A percentile compares a stretch with the other conserved stretches of the same genome.
These are phyloP conservation scores for Drosophila athabasca DNA, from an alignment of 1,140 invertebrate genomes.

Conservation along the genomic window DNA sequence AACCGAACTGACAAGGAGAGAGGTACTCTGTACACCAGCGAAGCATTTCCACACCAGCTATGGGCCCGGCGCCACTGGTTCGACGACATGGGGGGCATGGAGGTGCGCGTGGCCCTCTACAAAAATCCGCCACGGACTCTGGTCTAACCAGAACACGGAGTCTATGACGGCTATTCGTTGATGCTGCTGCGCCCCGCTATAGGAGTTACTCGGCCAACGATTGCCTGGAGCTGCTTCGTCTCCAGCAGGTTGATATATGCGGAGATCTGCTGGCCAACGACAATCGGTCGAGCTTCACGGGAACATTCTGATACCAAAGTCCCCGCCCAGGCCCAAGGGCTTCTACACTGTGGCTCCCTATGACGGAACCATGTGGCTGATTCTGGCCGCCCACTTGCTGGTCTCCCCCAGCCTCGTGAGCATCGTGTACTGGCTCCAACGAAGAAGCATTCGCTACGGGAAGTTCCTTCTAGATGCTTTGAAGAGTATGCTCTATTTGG, in stretches of 20 bases:
- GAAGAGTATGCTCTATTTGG: slow-evolving; percentile 16
- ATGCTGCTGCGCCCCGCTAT: slow-evolving; percentile 23
- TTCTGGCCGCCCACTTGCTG: slow-evolving; percentile 11
- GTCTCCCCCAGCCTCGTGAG: slow-evolving; percentile 21
- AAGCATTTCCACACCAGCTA: slow-evolving; percentile 12
- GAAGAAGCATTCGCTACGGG: slow-evolving; percentile 1
- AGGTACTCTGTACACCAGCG: slow-evolving; percentile 12
- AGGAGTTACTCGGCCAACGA: slow-evolving; percentile 25
- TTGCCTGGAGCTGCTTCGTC: slow-evolving; percentile 5
- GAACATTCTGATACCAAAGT: slow-evolving; percentile 28
- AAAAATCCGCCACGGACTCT: slow-evolving; percentile 41
- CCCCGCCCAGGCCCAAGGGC: slow-evolving; percentile 27
- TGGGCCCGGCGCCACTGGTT: slow-evolving; percentile 39
- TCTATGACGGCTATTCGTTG: slow-evolving; percentile 38
- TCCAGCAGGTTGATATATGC: slow-evolving; percentile 26
- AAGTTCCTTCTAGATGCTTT: slow-evolving; percentile 21
- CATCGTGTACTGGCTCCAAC: slow-evolving; percentile 30
- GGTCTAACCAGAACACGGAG: slow-evolving; percentile 14
- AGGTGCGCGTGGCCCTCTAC: slow-evolving; percentile 36
- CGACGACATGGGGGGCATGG: slow-evolving; percentile 16
- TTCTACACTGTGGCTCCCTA: slow-evolving; percentile 36
- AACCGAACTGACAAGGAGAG: background rate
- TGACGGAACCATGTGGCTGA: slow-evolving; percentile 17
- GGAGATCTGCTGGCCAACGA: slow-evolving; percentile 29
- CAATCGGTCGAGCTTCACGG: slow-evolving; percentile 22